Percentiles rank a stretch among this genome's conserved stretches.
Conservation (phyloP, 2,888 invertebrate species). For the Euplexia lucipara region DNA sequence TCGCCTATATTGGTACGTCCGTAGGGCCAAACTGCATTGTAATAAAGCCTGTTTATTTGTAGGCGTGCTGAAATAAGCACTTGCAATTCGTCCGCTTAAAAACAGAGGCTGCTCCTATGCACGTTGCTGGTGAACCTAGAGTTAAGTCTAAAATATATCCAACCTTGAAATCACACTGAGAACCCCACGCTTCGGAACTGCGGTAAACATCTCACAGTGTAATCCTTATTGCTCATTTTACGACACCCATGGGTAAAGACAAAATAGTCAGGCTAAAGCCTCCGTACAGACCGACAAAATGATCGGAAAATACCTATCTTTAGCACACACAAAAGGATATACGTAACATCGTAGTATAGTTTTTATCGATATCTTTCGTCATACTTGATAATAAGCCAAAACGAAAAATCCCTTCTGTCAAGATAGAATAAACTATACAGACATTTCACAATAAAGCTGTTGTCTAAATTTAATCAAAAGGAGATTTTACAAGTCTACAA, state of each 20-base stretch:
- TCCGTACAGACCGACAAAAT: slow-evolving; percentile 23
- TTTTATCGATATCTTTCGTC: slow-evolving; percentile 14
- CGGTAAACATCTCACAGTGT: slow-evolving; percentile 30
- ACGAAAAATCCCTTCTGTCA: too few relatives aligned
- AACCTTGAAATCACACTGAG: slow-evolving; percentile 6
- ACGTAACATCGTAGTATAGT: not conserved
- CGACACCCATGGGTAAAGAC: slow-evolving; percentile 25
- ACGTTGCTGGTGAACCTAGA: not conserved
- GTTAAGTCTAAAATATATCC: slow-evolving; percentile 17
- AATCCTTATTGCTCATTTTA: slow-evolving; percentile 44
- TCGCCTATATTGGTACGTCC: too few relatives aligned
- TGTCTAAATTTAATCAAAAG: too few relatives aligned
- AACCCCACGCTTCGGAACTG: not conserved
- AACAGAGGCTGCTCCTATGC: not conserved
- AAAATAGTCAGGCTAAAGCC: slow-evolving; percentile 9
- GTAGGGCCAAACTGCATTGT: not conserved
- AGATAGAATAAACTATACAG: too few relatives aligned
- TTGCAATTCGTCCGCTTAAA: not conserved
- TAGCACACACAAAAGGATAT: not conserved
- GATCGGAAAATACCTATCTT: slow-evolving; percentile 7
- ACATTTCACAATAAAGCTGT: too few relatives aligned
- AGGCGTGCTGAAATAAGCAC: not conserved
- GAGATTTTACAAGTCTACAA: too few relatives aligned
- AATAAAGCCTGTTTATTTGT: not conserved
- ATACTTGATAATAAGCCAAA: not conserved